These are phyloP conservation scores for Caenorhabditis parvicauda DNA, from an alignment of 2,888 invertebrate species.

Conservation along the genomic window DNA sequence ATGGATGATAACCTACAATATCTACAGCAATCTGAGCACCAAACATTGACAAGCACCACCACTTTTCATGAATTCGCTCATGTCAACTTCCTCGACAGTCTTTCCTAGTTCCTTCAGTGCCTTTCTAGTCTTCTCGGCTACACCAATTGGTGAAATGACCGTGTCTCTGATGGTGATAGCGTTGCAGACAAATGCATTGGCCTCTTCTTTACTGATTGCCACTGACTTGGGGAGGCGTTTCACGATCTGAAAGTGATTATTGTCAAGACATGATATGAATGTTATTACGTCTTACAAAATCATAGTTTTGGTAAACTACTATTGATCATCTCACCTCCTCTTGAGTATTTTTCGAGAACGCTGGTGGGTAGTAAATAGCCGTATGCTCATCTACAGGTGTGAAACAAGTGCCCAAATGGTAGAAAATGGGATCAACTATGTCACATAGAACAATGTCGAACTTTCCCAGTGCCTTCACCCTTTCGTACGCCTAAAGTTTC, in stretches of 20 bases:
- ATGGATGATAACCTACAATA: too few species aligned
- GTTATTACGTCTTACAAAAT: too few species aligned
- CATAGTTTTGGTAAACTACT: too few species aligned
- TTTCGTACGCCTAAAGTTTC: constrained; percentile 51
- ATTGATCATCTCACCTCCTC: constrained; percentile 47
- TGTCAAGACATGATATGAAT: too few species aligned
- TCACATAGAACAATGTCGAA: constrained; percentile 58
- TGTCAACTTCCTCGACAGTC: constrained; percentile 43
- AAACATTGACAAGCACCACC: constrained; percentile 63
- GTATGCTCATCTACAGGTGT: constrained; percentile 55
- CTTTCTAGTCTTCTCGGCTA: constrained; percentile 31
- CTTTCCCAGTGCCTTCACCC: constrained; percentile 44
- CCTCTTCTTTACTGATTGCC: constrained; percentile 54
- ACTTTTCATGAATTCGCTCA: constrained; percentile 62
- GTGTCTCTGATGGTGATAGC: constrained; percentile 55
- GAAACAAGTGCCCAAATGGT: constrained; percentile 62
- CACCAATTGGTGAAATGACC: constrained; percentile 61
- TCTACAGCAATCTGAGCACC: constrained; percentile 54
- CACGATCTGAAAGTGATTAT: constrained; percentile 39
- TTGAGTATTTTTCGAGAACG: constrained; percentile 51
- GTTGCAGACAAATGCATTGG: constrained; percentile 59
- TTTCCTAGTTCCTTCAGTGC: constrained; percentile 49
- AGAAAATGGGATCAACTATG: constrained; percentile 53
- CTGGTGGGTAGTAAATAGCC: constrained; percentile 57
- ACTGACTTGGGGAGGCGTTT: constrained; percentile 56